Evolutionary conservation across 2,113 vertebrate species (phyloP).

Genomic region (Dolichallabes microphthalmus): DNA sequence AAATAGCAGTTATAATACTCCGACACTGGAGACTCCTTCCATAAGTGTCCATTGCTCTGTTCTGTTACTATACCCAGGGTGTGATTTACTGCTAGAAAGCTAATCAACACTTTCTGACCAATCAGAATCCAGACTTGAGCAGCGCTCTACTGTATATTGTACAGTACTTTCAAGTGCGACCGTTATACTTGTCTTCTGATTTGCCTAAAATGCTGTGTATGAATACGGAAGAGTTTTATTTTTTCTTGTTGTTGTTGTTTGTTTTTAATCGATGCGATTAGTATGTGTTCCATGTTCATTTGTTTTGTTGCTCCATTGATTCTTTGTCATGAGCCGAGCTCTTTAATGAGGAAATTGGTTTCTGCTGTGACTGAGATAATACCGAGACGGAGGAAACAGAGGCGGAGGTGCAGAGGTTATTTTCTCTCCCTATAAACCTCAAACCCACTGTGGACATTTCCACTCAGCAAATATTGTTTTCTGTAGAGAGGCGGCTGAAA

Average conservation of each 20-base stretch:
- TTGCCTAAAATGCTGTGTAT: background rate
- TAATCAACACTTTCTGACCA: background rate
- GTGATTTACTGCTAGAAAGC: background rate
- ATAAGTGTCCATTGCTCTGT: background rate
- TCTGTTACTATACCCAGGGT: background rate
- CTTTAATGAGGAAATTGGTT: slow-evolving; percentile 22
- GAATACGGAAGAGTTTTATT: too few species aligned
- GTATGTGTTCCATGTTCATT: background rate
- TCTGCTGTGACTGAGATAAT: slow-evolving; percentile 26
- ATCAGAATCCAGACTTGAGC: background rate
- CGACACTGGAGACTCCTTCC: background rate
- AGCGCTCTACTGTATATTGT: background rate
- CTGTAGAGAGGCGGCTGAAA: background rate
- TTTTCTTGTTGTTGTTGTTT: too few species aligned
- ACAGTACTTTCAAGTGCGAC: background rate
- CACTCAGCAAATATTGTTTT: background rate
- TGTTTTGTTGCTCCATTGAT: slow-evolving; percentile 12
- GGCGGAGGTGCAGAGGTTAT: background rate
- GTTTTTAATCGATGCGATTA: background rate
- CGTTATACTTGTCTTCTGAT: background rate
- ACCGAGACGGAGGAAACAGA: background rate
- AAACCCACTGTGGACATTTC: background rate
- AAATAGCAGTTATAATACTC: background rate
- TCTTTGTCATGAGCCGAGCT: background rate
- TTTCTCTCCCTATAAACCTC: background rate